These are phyloP conservation scores for Zaprionus inermis DNA, from an alignment of 1,140 invertebrate species.

Conservation along the genomic window DNA sequence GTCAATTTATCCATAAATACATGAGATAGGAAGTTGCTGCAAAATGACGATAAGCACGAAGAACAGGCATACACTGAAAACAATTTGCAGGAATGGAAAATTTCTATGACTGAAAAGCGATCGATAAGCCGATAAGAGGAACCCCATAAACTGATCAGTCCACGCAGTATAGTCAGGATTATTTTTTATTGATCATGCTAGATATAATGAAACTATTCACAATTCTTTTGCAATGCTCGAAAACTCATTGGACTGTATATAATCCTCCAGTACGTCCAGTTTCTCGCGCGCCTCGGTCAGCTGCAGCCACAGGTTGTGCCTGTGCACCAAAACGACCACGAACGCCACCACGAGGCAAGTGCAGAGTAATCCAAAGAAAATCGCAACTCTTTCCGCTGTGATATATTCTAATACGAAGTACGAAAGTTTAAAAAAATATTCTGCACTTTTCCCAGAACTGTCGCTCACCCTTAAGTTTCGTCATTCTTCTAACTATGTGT, in stretches of 20 bases:
- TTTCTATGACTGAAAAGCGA: not conserved
- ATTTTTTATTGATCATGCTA: conserved; percentile 10
- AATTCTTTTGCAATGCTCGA: not conserved
- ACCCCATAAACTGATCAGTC: conserved; percentile 25
- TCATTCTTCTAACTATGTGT: conserved; percentile 41
- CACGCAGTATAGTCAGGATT: conserved; percentile 7
- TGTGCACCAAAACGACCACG: conserved; percentile 64
- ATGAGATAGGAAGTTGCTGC: conserved; percentile 10
- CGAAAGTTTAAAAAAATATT: not conserved
- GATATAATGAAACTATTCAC: not conserved
- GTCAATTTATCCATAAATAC: conserved; percentile 44
- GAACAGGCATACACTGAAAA: not conserved
- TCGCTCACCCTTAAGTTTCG: conserved; percentile 60
- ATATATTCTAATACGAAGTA: conserved; percentile 45
- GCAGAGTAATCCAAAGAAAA: conserved; percentile 69
- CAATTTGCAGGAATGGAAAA: not conserved
- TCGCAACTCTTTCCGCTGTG: conserved; percentile 60
- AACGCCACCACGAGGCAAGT: conserved; percentile 62
- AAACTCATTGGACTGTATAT: conserved; percentile 52
- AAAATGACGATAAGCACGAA: not conserved
- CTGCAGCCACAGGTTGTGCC: conserved; percentile 54
- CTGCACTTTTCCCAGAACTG: not conserved
- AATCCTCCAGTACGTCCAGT: conserved; percentile 71
- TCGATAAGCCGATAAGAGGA: conserved; percentile 19
- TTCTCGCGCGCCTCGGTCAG: conserved; percentile 60